These are phyloP conservation scores for Synaphobranchus kaupii DNA, from an alignment of 2,797 vertebrate species.

Conservation along the genomic window DNA sequence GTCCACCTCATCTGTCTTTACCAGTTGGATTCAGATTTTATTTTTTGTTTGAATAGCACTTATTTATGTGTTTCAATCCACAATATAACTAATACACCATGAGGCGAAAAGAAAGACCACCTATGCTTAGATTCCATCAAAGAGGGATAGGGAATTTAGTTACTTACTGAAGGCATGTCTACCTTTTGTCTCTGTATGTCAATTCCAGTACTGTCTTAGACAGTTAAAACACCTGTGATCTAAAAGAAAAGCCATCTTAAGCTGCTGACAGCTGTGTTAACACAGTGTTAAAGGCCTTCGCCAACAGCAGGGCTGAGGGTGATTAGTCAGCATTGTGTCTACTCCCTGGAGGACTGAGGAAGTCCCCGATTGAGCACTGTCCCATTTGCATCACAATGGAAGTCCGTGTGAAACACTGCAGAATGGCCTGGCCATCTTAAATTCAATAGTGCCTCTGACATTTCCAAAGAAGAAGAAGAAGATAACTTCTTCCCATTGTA, in stretches of 20 bases:
- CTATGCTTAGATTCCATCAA: neutral
- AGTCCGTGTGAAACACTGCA: conserved; percentile 35
- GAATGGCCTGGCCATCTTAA: too few relatives aligned
- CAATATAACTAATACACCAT: neutral
- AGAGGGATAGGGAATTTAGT: neutral
- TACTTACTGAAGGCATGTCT: conserved; percentile 27
- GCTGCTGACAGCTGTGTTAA: conserved; percentile 65
- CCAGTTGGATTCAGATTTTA: neutral
- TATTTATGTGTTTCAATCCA: neutral
- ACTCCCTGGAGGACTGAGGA: conserved; percentile 55
- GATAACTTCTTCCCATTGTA: too few relatives aligned
- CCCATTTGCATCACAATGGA: conserved; percentile 44
- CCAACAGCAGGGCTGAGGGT: conserved; percentile 50
- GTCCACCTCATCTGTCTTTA: neutral
- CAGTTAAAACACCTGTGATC: conserved; percentile 73
- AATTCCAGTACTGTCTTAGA: conserved; percentile 60
- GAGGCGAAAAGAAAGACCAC: neutral
- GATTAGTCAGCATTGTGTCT: conserved; percentile 62
- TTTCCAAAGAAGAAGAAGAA: too few relatives aligned
- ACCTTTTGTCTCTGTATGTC: conserved; percentile 63
- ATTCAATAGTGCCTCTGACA: too few relatives aligned
- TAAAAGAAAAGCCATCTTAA: conserved; percentile 62
- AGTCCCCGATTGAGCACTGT: conserved; percentile 41
- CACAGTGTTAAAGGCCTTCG: conserved; percentile 68
- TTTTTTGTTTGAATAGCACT: neutral